A percentile compares a stretch with the other conserved stretches of the same genome.
Evolutionary conservation across 2,113 vertebrate genomes (phyloP).

Genomic region (Riparia riparia): DNA sequence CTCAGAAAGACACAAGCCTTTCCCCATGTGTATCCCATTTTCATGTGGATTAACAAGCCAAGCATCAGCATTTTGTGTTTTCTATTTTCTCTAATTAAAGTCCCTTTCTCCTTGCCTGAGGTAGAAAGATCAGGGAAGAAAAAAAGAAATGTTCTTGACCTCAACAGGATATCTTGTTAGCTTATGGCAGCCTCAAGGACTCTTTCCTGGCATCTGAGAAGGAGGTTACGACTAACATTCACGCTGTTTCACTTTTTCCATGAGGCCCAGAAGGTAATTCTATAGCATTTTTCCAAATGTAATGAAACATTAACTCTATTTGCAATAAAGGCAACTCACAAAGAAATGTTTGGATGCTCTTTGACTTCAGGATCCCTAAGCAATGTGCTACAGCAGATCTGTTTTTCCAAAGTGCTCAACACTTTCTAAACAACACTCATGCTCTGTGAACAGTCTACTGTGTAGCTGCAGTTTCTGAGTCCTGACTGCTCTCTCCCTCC

Average conservation of each 20-base stretch:
- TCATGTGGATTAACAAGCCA: not conserved
- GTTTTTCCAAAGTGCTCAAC: not conserved
- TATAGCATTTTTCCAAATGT: not conserved
- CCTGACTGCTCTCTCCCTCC: not conserved
- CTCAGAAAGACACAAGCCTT: not conserved
- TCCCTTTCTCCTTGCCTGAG: not conserved
- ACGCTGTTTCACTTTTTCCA: not conserved
- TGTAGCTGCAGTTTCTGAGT: not conserved
- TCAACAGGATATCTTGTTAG: not conserved
- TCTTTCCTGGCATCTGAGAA: not conserved
- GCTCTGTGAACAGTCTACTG: not conserved
- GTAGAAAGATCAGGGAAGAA: not conserved
- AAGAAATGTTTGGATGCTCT: not conserved
- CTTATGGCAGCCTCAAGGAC: not conserved
- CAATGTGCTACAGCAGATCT: not conserved
- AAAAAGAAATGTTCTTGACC: not conserved
- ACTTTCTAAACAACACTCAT: not conserved
- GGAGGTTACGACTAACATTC: not conserved
- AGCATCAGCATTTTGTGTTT: not conserved
- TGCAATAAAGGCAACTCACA: not conserved
- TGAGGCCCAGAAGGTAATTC: not conserved
- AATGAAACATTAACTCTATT: not conserved
- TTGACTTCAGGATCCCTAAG: not conserved
- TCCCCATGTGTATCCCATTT: not conserved
- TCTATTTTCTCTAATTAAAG: constrained; percentile 4